These are phyloP conservation scores for Polydesmus complanatus DNA, from an alignment of 2,888 invertebrate genomes.

Conservation along the genomic window DNA sequence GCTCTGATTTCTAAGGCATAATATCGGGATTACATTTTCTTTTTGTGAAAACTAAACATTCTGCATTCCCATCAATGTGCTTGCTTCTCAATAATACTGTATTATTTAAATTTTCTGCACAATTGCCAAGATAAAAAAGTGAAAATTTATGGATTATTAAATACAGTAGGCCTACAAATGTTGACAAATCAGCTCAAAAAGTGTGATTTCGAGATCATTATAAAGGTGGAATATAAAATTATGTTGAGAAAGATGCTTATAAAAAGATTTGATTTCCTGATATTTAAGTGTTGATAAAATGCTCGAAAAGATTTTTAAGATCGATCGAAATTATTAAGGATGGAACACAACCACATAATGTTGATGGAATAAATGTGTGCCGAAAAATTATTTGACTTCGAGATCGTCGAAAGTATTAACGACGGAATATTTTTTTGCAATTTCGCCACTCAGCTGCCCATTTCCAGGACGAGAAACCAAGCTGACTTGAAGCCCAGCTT, in stretches of 20 bases:
- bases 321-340: too few species aligned
- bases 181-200: too few species aligned
- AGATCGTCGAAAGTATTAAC: conserved; percentile 26
- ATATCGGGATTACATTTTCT: neutral
- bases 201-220: too few species aligned
- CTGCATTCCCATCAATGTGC: neutral
- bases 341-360: too few species aligned
- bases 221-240: too few species aligned
- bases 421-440: conserved; percentile 40
- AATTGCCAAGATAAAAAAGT: neutral
- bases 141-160: neutral
- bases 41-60: neutral
- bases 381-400: too few species aligned
- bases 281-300: too few species aligned
- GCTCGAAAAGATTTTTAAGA: too few species aligned
- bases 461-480: conserved; percentile 69
- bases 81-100: too few species aligned
- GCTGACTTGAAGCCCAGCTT: conserved; percentile 52
- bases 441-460: conserved; percentile 48
- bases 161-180: neutral
- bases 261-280: too few species aligned
- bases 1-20: neutral
- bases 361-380: too few species aligned
- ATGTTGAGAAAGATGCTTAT: too few species aligned
- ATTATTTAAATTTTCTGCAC: neutral